These are phyloP conservation scores for Flexamia atlantica DNA, from an alignment of 2,888 invertebrate species.

Conservation along the genomic window DNA sequence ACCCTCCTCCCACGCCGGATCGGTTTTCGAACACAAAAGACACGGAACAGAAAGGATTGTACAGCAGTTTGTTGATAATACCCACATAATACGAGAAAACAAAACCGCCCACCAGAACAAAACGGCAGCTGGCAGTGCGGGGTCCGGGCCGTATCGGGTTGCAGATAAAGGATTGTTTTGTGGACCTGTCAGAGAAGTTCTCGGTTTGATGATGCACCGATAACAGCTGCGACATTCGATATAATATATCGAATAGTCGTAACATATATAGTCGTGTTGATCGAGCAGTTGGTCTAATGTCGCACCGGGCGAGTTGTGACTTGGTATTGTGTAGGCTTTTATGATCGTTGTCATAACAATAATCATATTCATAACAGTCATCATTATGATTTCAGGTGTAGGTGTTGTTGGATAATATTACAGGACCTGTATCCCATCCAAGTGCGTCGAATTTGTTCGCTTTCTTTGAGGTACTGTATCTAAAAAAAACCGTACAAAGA, in stretches of 20 bases:
- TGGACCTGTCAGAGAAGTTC: conserved; percentile 1
- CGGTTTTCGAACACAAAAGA: background rate
- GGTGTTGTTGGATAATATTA: too few relatives aligned
- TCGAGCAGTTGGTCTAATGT: too few relatives aligned
- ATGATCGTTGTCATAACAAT: too few relatives aligned
- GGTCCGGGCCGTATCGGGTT: conserved; percentile 1
- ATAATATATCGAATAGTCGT: background rate
- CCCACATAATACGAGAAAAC: conserved; percentile 26
- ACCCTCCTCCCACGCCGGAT: background rate
- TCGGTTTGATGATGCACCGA: background rate
- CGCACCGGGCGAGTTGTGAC: too few relatives aligned
- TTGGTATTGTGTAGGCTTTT: too few relatives aligned
- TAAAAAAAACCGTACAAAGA: too few relatives aligned
- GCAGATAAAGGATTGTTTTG: conserved; percentile 28
- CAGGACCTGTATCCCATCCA: too few relatives aligned
- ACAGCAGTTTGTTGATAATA: conserved; percentile 34
- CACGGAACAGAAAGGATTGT: background rate
- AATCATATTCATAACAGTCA: too few relatives aligned
- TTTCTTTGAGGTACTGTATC: too few relatives aligned
- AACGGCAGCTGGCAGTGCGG: conserved; percentile 16
- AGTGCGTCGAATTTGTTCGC: too few relatives aligned
- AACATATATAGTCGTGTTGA: too few relatives aligned
- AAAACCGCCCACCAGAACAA: conserved; percentile 34
- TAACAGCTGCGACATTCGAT: background rate
- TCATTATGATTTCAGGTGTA: too few relatives aligned